phyloP scores from a whole-genome alignment of 1,140 invertebrate species.

The Amphibalanus amphitrite region DNA sequence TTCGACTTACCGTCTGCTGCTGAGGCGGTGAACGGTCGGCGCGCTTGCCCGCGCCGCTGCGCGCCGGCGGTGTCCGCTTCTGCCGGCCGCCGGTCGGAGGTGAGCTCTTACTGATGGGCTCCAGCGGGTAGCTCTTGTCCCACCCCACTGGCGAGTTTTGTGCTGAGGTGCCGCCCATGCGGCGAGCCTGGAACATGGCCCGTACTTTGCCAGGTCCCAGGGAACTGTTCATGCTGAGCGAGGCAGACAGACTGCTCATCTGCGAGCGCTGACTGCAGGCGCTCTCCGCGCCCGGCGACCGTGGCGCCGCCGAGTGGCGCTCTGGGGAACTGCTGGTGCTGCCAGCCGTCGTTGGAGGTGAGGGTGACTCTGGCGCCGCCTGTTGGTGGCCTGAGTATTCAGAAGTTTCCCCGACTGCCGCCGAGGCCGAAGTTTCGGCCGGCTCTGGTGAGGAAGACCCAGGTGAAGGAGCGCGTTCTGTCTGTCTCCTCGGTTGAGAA shows the following conservation, averaged over 20 bases:
- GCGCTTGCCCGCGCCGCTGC: not conserved
- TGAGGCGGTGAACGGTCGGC: not conserved
- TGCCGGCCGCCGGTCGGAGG: constrained; percentile 1
- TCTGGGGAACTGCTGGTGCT: not conserved
- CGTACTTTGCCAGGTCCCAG: constrained; percentile 19
- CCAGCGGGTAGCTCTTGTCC: constrained; percentile 22
- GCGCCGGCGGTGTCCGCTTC: constrained; percentile 10
- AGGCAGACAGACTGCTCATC: constrained; percentile 10
- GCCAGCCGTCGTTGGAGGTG: too few species aligned
- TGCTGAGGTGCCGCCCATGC: constrained; percentile 10
- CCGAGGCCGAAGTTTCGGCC: too few species aligned
- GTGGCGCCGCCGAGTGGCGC: not conserved
- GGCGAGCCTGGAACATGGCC: constrained; percentile 20
- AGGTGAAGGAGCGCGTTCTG: too few species aligned
- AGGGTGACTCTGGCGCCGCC: not conserved
- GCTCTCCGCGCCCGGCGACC: not conserved
- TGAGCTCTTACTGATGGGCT: constrained; percentile 14
- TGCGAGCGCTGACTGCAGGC: not conserved
- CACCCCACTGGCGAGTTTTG: constrained; percentile 19
- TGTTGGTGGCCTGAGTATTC: not conserved
- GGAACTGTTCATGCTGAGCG: constrained; percentile 16
- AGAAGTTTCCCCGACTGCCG: not conserved
- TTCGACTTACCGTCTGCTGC: constrained; percentile 10
- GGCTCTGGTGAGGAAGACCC: too few species aligned
- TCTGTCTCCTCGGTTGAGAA: too few species aligned